These are phyloP conservation scores for Gobio gobio DNA, from an alignment of 2,113 vertebrate genomes.

Conservation along the genomic window DNA sequence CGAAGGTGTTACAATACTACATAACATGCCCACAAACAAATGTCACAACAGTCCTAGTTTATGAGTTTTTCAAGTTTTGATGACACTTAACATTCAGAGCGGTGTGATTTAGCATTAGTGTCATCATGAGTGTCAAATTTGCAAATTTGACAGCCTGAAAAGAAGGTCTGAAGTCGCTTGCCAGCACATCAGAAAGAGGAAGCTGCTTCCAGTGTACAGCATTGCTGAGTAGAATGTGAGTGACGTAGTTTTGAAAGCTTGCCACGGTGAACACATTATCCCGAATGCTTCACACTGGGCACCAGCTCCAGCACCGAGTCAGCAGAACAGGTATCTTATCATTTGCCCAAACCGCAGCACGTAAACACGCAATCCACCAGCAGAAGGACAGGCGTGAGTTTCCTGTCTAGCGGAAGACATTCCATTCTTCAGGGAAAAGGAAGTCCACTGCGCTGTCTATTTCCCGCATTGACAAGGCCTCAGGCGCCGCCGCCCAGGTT, in stretches of 20 bases:
- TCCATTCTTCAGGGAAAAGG: conserved; percentile 29
- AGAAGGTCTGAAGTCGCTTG: background rate
- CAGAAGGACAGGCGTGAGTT: background rate
- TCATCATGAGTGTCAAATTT: background rate
- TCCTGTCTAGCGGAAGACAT: conserved; percentile 44
- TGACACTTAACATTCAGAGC: background rate
- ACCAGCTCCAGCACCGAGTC: background rate
- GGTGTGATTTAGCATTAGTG: background rate
- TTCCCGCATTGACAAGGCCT: conserved; percentile 20
- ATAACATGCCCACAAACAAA: background rate
- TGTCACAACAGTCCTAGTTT: background rate
- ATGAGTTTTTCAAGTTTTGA: background rate
- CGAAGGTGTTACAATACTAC: background rate
- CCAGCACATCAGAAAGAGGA: background rate
- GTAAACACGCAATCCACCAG: background rate
- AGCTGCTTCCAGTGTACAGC: too few relatives aligned
- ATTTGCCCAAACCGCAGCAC: background rate
- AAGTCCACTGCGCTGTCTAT: conserved; percentile 32
- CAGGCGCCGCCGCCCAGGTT: conserved; percentile 23
- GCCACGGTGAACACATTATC: background rate
- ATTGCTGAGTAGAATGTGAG: too few relatives aligned
- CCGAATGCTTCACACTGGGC: background rate
- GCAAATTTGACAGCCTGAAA: background rate
- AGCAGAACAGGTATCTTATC: background rate
- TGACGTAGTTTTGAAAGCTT: background rate